A percentile compares a stretch with the other conserved stretches of the same genome.
Conservation (phyloP, 2,888 invertebrate species). For the Dolichopus griseipennis region DNA sequence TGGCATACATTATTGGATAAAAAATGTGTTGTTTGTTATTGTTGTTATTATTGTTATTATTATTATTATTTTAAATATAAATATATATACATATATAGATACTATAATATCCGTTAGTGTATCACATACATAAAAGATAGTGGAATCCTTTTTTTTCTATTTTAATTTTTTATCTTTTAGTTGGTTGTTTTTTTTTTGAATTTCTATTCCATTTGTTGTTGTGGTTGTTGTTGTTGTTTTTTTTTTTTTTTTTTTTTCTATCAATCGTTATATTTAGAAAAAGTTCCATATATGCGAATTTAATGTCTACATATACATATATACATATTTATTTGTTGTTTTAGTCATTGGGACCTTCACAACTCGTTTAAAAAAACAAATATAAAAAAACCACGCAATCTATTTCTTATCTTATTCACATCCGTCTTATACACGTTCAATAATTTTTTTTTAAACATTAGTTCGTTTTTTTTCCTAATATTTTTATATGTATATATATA, state of each 20-base stretch:
- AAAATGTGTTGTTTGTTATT: slow-evolving; percentile 7
- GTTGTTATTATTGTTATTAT: slow-evolving; percentile 9
- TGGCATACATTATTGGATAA: slow-evolving; percentile 4
- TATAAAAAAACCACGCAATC: slow-evolving; percentile 10
- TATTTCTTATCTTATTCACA: slow-evolving; percentile 12
- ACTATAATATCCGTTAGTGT: slow-evolving; percentile 13
- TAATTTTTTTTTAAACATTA: background rate
- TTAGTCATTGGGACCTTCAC: slow-evolving; percentile 16
- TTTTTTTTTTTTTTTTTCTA: too few species aligned
- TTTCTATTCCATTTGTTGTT: slow-evolving; percentile 18
- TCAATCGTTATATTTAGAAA: slow-evolving; percentile 10
- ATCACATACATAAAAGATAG: slow-evolving; percentile 10
- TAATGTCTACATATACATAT: slow-evolving; percentile 27
- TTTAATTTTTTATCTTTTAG: slow-evolving; percentile 14
- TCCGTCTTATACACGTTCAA: slow-evolving; percentile 11
- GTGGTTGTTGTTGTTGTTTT: slow-evolving; percentile 24
- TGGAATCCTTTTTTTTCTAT: slow-evolving; percentile 13
- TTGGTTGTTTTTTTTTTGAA: background rate
- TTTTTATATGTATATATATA: too few species aligned
- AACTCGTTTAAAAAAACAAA: background rate
- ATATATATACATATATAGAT: slow-evolving; percentile 2
- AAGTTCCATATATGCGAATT: slow-evolving; percentile 27
- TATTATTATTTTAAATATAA: slow-evolving; percentile 8
- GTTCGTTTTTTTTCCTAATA: too few species aligned
- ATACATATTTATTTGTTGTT: slow-evolving; percentile 24